A percentile compares a stretch with the other conserved stretches of the same genome.
phyloP scores from a whole-genome alignment of 2,888 invertebrate species.

The Brachyptera putata region DNA sequence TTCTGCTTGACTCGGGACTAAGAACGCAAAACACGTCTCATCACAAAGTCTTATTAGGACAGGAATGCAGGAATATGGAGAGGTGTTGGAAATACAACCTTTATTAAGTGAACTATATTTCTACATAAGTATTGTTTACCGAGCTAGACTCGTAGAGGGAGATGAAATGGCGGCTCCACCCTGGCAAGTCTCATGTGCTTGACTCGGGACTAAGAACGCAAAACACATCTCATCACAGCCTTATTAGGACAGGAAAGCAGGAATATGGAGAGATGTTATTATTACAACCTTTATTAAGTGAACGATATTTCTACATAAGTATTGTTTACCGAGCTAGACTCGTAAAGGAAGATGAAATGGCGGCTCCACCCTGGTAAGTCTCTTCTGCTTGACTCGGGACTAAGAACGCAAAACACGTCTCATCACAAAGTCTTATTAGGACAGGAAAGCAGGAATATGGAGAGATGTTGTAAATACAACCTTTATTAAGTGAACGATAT shows the following conservation, averaged over 20 bases:
- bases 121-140: too few relatives aligned
- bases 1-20: slow-evolving; percentile 5
- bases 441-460: too few relatives aligned
- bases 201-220: slow-evolving; percentile 13
- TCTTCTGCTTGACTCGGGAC: not conserved
- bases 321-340: too few relatives aligned
- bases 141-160: too few relatives aligned
- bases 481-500: not conserved
- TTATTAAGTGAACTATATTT: not conserved
- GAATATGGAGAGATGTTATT: too few relatives aligned
- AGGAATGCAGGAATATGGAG: too few relatives aligned
- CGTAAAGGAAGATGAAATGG: slow-evolving; percentile 4
- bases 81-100: not conserved
- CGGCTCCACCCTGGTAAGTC: slow-evolving; percentile 14
- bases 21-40: slow-evolving; percentile 14
- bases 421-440: too few relatives aligned
- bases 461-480: not conserved
- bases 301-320: not conserved
- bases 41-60: too few relatives aligned
- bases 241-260: too few relatives aligned
- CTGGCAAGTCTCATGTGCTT: slow-evolving; percentile 3
- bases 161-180: slow-evolving; percentile 12
- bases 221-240: too few relatives aligned
- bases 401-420: slow-evolving; percentile 16
- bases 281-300: not conserved